phyloP scores from a whole-genome alignment of 1,140 invertebrate genomes.

The Drosophila sechellia region DNA sequence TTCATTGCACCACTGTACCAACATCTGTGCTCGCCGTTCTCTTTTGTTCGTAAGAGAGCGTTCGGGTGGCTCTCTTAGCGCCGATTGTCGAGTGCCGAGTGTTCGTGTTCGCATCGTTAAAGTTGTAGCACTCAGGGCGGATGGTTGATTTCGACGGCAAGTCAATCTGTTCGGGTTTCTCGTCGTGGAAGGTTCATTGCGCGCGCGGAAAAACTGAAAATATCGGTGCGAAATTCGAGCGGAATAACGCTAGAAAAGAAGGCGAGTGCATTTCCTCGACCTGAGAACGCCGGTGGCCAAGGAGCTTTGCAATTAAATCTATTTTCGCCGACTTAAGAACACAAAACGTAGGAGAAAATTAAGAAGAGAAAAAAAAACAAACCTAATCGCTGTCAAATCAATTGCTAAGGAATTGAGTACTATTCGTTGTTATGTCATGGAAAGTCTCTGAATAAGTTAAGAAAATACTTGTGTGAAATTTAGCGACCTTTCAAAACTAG shows the following conservation, averaged over 20 bases:
- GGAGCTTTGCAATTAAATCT: slow-evolving; percentile 32
- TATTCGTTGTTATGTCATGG: slow-evolving; percentile 64
- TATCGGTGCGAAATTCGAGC: slow-evolving; percentile 16
- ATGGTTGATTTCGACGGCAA: slow-evolving; percentile 19
- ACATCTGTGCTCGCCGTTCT: slow-evolving; percentile 14
- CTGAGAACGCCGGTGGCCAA: slow-evolving; percentile 21
- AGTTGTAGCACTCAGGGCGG: slow-evolving; percentile 9
- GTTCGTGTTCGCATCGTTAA: slow-evolving; percentile 5
- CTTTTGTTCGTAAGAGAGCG: slow-evolving; percentile 8
- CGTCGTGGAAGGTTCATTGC: slow-evolving; percentile 45
- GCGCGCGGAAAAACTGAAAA: slow-evolving; percentile 33
- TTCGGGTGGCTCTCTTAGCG: slow-evolving; percentile 14
- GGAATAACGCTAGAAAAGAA: slow-evolving; percentile 10
- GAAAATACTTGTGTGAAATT: slow-evolving; percentile 12
- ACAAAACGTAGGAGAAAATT: slow-evolving; percentile 4
- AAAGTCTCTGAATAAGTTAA: slow-evolving; percentile 26
- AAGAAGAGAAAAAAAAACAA: slow-evolving; percentile 10
- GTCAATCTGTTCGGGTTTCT: slow-evolving; percentile 21
- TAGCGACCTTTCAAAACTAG: slow-evolving; percentile 22
- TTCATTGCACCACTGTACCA: slow-evolving; percentile 29
- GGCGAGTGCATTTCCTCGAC: slow-evolving; percentile 43
- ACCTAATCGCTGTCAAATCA: slow-evolving; percentile 38
- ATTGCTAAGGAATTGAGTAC: slow-evolving; percentile 50
- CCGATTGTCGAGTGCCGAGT: slow-evolving; percentile 8
- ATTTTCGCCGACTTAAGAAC: slow-evolving; percentile 29